These are phyloP conservation scores for Aproaerema taeniolella DNA, from an alignment of 2,888 invertebrate species.

Conservation along the genomic window DNA sequence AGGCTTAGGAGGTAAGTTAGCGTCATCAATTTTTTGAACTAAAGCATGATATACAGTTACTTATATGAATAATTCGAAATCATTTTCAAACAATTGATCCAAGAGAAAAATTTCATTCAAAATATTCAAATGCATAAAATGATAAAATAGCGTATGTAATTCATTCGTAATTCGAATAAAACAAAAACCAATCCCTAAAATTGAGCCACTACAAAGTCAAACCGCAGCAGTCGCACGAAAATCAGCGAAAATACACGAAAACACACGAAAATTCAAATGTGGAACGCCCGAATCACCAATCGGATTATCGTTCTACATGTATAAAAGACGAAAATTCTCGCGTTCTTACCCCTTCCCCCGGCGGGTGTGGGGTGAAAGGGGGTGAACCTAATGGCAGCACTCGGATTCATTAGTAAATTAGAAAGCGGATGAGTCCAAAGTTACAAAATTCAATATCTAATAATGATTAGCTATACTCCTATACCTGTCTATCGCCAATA, in stretches of 20 bases:
- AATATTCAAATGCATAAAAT: too few species aligned
- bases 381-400: conserved; percentile 68
- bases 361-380: conserved; percentile 18
- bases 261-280: conserved; percentile 70
- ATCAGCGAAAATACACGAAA: conserved; percentile 45
- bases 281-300: conserved; percentile 69
- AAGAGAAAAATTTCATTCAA: too few species aligned
- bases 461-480: conserved; percentile 66
- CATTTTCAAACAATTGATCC: too few species aligned
- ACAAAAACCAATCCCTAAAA: conserved; percentile 39
- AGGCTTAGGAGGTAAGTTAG: too few species aligned
- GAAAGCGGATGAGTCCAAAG: conserved; percentile 78
- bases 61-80: too few species aligned
- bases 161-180: too few species aligned
- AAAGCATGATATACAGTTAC: too few species aligned
- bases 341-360: conserved; percentile 63
- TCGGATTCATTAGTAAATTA: conserved; percentile 79
- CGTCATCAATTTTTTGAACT: too few species aligned
- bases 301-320: conserved; percentile 74
- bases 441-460: conserved; percentile 78
- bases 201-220: conserved; percentile 41
- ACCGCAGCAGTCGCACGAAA: conserved; percentile 24
- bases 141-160: too few species aligned
- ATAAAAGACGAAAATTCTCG: conserved; percentile 74
- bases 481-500: conserved; percentile 64